Conservation (phyloP, 2,888 invertebrate genomes). For the Epiblema foenella region DNA sequence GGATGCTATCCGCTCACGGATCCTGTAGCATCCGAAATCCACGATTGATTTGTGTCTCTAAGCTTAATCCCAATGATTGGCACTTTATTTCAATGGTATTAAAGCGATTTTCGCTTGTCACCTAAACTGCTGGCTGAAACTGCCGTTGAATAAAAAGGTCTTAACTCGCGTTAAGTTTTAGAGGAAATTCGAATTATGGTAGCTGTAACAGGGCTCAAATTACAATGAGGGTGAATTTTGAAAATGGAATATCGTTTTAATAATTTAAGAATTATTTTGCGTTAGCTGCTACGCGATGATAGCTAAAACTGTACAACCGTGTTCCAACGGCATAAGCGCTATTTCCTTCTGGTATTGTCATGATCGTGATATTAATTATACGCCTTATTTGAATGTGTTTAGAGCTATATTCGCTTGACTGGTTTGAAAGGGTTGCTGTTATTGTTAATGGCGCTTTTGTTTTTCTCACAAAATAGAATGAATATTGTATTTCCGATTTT, state of each 20-base stretch:
- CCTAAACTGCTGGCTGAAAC: neutral
- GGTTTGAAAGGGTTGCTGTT: slow-evolving; percentile 1
- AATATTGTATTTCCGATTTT: slow-evolving; percentile 19
- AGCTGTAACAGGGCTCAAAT: neutral
- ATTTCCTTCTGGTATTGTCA: neutral
- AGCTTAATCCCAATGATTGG: neutral
- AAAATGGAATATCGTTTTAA: neutral
- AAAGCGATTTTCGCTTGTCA: slow-evolving; percentile 2
- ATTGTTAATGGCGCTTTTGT: slow-evolving; percentile 14
- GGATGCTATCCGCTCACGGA: neutral
- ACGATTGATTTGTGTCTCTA: slow-evolving; percentile 5
- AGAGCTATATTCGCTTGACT: neutral
- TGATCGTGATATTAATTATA: neutral
- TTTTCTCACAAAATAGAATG: slow-evolving; percentile 1
- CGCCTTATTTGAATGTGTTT: neutral
- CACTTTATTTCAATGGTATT: slow-evolving; percentile 1
- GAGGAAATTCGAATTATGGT: neutral
- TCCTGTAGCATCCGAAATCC: neutral
- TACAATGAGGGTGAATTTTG: neutral
- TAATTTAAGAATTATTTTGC: neutral
- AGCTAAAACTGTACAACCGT: neutral
- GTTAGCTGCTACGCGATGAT: neutral
- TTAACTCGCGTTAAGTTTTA: neutral
- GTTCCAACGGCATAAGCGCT: neutral
- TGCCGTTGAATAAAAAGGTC: neutral